A percentile compares a stretch with the other conserved stretches of the same genome.
Conservation (phyloP, 2,797 vertebrate genomes). For the Molossus alvarezi region DNA sequence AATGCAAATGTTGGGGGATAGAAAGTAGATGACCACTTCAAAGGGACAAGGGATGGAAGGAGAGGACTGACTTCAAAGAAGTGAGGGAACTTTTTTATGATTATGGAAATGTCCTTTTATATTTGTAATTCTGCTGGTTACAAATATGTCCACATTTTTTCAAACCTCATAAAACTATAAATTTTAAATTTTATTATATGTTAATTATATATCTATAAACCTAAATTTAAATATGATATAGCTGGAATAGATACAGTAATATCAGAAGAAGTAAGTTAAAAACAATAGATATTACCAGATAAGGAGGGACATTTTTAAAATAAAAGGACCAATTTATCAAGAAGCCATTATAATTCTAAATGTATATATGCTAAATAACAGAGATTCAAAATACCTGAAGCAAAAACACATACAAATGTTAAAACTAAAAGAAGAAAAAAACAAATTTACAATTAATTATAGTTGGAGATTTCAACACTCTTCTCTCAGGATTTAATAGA, state of each 20-base stretch:
- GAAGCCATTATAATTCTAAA: neutral
- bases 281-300: neutral
- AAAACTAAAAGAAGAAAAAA: neutral
- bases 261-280: neutral
- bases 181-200: neutral
- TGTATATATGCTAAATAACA: neutral
- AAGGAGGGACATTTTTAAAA: neutral
- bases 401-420: neutral
- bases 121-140: neutral
- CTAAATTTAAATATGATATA: too few relatives aligned
- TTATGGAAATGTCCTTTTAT: neutral
- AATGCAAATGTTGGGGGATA: neutral
- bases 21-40: neutral
- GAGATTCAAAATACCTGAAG: neutral
- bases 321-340: conserved; percentile 1
- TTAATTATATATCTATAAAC: too few relatives aligned
- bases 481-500: neutral
- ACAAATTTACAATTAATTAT: neutral
- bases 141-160: conserved; percentile 18
- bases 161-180: neutral
- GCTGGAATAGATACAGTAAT: too few relatives aligned
- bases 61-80: neutral
- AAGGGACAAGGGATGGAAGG: neutral
- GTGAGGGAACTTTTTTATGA: neutral
- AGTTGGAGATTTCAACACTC: neutral